These are phyloP conservation scores for Acrocephalus arundinaceus DNA, from an alignment of 2,113 vertebrate genomes.

Conservation along the genomic window DNA sequence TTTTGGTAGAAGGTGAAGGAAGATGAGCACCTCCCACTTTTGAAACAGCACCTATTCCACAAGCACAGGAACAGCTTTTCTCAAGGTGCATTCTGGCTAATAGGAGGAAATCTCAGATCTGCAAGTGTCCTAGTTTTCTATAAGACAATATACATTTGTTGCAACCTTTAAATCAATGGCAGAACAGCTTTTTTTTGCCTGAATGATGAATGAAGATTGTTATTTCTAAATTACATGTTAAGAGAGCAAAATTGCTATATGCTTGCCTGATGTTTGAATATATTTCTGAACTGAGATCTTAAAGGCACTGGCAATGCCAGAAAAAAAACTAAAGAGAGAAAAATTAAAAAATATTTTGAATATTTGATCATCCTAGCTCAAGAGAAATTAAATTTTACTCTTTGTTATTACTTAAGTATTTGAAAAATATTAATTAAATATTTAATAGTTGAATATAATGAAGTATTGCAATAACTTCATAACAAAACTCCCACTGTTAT, in stretches of 20 bases:
- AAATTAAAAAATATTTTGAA: neutral
- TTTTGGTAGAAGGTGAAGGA: neutral
- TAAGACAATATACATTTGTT: neutral
- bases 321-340: neutral
- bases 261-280: neutral
- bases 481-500: neutral
- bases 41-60: neutral
- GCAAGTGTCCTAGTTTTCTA: neutral
- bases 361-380: neutral
- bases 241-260: neutral
- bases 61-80: neutral
- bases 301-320: neutral
- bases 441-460: neutral
- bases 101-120: neutral
- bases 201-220: neutral
- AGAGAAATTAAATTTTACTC: neutral
- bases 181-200: neutral
- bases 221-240: neutral
- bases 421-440: neutral
- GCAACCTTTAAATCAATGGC: neutral
- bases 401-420: neutral
- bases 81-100: neutral
- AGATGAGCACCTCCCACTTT: neutral
- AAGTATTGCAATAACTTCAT: neutral
- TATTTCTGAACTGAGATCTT: neutral